Percentiles rank a stretch among this genome's conserved stretches.
Evolutionary conservation across 2,113 vertebrate genomes (phyloP).

Genomic region (Clarias gariepinus): DNA sequence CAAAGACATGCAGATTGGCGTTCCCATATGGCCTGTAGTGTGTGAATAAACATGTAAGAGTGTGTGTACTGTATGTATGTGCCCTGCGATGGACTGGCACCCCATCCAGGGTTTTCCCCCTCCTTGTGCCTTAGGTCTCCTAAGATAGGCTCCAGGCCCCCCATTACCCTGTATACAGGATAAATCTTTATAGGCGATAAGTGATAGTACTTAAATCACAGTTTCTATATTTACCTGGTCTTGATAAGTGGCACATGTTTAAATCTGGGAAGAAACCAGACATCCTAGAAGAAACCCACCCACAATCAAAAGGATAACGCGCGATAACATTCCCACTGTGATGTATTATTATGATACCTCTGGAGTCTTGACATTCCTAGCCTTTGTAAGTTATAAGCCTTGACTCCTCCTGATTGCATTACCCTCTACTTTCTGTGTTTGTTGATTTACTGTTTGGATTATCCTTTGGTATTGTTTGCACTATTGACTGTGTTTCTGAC

Average conservation of each 20-base stretch:
- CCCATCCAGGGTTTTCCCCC: no score
- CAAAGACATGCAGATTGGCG: no score
- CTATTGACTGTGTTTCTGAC: constrained; percentile 6
- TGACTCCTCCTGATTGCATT: constrained; percentile 2
- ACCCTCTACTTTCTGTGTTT: not conserved
- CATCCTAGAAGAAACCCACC: not conserved
- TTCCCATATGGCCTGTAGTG: no score
- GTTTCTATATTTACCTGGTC: not conserved
- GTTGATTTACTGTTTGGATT: not conserved
- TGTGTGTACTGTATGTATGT: no score
- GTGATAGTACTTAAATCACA: no score
- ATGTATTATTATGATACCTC: not conserved
- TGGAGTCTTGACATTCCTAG: not conserved
- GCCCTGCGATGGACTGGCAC: no score
- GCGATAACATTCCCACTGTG: no score
- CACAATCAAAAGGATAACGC: not conserved
- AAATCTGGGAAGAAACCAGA: not conserved
- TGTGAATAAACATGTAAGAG: no score
- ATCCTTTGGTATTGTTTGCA: not conserved
- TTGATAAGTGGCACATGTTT: not conserved
- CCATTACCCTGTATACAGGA: no score
- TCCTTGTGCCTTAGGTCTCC: no score
- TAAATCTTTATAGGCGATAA: no score
- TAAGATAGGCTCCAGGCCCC: no score
- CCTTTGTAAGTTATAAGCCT: not conserved